These are phyloP conservation scores for Lepidurus arcticus DNA, from an alignment of 1,140 invertebrate species.

Conservation along the genomic window DNA sequence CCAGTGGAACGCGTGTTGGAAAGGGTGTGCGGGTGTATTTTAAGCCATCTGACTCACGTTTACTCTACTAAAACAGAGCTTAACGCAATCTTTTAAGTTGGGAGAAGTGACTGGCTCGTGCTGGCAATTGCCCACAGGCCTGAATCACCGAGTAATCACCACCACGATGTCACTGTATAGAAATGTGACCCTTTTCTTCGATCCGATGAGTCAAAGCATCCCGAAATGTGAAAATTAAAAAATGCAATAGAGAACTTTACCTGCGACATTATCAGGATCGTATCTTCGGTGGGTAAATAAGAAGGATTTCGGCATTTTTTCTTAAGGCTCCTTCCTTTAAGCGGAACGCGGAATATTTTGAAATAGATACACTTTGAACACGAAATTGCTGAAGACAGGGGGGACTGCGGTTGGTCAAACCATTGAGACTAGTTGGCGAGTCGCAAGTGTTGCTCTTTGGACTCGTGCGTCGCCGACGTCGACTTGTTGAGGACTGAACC, in stretches of 20 bases:
- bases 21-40: not conserved
- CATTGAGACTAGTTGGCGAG: not conserved
- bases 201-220: too few relatives aligned
- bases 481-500: slow-evolving; percentile 10
- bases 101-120: not conserved
- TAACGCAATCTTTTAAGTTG: not conserved
- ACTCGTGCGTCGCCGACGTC: slow-evolving; percentile 3
- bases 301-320: slow-evolving; percentile 52
- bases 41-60: slow-evolving; percentile 17
- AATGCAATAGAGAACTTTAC: slow-evolving; percentile 43
- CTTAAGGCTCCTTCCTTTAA: not conserved
- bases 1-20: not conserved
- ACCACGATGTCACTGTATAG: not conserved
- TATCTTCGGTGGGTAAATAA: slow-evolving; percentile 54
- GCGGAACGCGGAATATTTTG: not conserved
- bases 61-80: not conserved
- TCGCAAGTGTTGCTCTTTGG: not conserved
- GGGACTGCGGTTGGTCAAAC: not conserved
- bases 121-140: not conserved
- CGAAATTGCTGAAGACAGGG: not conserved
- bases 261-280: slow-evolving; percentile 46
- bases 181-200: not conserved
- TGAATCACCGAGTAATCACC: not conserved
- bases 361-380: not conserved
- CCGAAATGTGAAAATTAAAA: not conserved